phyloP scores from a whole-genome alignment of 1,140 invertebrate genomes.

The Drosophila fuyamai region DNA sequence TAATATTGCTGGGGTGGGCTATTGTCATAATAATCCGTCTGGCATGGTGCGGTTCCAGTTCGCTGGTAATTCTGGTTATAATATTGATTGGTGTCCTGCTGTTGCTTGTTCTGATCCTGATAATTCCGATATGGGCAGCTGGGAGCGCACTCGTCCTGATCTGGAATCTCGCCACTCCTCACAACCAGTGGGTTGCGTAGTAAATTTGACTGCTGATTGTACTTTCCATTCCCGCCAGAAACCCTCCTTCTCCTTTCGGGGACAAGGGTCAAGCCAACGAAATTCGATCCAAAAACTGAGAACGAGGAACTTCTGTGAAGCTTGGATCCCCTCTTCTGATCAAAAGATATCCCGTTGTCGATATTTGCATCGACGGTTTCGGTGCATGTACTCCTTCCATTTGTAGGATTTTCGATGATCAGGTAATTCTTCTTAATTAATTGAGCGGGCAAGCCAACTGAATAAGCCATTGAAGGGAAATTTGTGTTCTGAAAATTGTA shows the following conservation, averaged over 20 bases:
- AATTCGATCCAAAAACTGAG: not conserved
- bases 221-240: conserved; percentile 2
- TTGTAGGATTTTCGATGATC: not conserved
- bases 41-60: not conserved
- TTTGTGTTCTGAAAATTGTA: not conserved
- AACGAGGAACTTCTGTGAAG: not conserved
- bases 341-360: not conserved
- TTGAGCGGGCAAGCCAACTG: not conserved
- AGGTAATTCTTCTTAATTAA: not conserved
- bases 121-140: not conserved
- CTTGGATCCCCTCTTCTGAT: too few relatives aligned
- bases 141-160: not conserved
- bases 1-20: not conserved
- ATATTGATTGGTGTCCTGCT: not conserved
- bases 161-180: conserved; percentile 3
- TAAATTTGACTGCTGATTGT: conserved; percentile 13
- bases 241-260: not conserved
- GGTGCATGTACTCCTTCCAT: not conserved
- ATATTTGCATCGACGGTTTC: not conserved
- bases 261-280: not conserved
- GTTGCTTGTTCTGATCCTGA: not conserved
- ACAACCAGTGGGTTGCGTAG: conserved; percentile 24
- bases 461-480: not conserved
- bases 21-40: not conserved
- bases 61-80: not conserved